Evolutionary conservation across 2,797 vertebrate genomes (phyloP).

Genomic region (Syngnathus acus): DNA sequence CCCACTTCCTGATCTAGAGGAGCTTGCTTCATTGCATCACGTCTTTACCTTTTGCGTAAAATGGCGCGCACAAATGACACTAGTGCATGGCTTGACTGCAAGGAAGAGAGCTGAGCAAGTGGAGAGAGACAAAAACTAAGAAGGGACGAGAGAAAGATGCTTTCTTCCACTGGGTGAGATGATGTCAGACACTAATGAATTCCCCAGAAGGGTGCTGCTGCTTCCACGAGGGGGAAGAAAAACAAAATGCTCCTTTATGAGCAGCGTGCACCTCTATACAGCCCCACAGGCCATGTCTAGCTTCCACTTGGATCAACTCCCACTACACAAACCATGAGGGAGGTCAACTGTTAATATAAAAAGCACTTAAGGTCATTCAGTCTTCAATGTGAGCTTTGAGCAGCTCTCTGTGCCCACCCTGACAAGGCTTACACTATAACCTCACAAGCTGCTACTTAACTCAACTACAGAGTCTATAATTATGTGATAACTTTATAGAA

Average conservation of each 20-base stretch:
- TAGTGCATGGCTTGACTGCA: background rate
- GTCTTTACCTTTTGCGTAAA: constrained; percentile 52
- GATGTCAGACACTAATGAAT: constrained; percentile 77
- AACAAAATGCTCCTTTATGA: constrained; percentile 70
- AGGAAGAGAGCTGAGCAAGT: constrained; percentile 18
- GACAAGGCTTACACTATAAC: constrained; percentile 10
- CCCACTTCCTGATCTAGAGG: constrained; percentile 72
- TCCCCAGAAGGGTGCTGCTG: constrained; percentile 72
- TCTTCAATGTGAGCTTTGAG: constrained; percentile 31
- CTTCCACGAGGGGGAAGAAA: constrained; percentile 60
- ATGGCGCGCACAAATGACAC: constrained; percentile 51
- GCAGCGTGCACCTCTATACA: constrained; percentile 55
- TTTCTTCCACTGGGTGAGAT: constrained; percentile 67
- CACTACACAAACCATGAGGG: constrained; percentile 46
- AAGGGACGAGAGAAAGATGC: constrained; percentile 59
- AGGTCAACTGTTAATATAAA: constrained; percentile 45
- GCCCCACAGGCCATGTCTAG: constrained; percentile 43
- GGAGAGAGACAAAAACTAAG: constrained; percentile 10
- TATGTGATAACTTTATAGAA: constrained; percentile 22
- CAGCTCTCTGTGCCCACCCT: constrained; percentile 26
- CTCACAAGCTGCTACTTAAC: constrained; percentile 18
- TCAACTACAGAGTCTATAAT: constrained; percentile 7
- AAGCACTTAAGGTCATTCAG: constrained; percentile 38
- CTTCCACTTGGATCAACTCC: constrained; percentile 51
- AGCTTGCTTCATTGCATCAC: constrained; percentile 25